Evolutionary conservation across 2,113 vertebrate species (phyloP), one percentile per base, ranked within the genome.

Genomic region (Tragelaphus scriptus): DNA sequence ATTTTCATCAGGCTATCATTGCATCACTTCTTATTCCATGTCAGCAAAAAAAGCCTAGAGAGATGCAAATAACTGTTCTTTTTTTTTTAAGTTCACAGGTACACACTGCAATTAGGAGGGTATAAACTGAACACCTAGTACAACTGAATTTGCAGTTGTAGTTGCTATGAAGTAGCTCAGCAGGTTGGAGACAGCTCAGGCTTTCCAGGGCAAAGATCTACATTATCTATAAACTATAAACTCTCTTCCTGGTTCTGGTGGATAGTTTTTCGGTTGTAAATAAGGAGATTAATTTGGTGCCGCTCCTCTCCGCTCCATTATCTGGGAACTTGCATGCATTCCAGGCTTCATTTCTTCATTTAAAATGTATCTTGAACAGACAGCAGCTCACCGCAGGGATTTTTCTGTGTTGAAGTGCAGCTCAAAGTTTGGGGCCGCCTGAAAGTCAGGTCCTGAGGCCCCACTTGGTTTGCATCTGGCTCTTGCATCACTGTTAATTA

Each of bases 401-500:
- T 93, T 97, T 98, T 97, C 95, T 95, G 96, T 90, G 77, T 95
- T 44, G 97, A 97, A 95, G 94, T 95, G 96, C 97, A 97, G 97
- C 97, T 98, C 95, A 84, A 85, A 98, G 97, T 90, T 98, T 56
- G 97, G 97, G 97, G 97, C 97, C 95, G 97, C 95, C 97, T 96
- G 97, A 95, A 98, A 98, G 98, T 98, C 98, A 97, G 97, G 98
- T 98, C 98, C 98, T 90, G 98, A 98, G 98, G 88, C 93, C 82
- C 71, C 53, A 85, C 90, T 82, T 96, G 96, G 98, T 98, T 98
- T 98, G 98, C 98, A 95, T 98, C 98, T 98, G 98, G 97, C 98
- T 98, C 98, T 99, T 98, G 97, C 98, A 98, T 98, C 98, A 98
- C 98, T 95, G 97, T 98, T 98, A 99, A 98, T 98, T 98, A 98